A percentile compares a stretch with the other conserved stretches of the same genome.
Conservation (phyloP, 2,888 invertebrate genomes). For the Spodoptera littoralis region DNA sequence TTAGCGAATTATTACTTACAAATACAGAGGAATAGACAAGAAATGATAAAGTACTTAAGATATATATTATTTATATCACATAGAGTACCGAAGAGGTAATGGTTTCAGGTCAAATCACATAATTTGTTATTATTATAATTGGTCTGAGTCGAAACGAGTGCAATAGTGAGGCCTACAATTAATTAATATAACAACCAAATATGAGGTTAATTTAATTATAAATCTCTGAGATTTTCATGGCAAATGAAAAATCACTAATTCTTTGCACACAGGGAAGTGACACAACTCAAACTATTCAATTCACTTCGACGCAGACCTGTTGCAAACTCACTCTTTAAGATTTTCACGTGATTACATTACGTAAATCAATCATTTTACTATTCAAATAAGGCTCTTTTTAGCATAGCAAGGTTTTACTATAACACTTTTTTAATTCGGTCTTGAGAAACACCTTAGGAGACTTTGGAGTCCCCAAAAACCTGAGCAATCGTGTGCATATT, state of each 20-base stretch:
- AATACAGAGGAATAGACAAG: constrained; percentile 45
- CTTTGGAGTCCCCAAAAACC: too few species aligned
- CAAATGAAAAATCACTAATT: not conserved
- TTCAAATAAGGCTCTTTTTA: too few species aligned
- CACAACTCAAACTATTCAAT: not conserved
- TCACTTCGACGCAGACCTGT: constrained; percentile 30
- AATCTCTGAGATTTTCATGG: too few species aligned
- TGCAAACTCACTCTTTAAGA: not conserved
- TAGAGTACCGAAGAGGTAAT: constrained; percentile 64
- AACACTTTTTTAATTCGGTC: too few species aligned
- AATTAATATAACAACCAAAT: constrained; percentile 6
- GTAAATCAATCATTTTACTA: too few species aligned
- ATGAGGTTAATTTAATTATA: not conserved
- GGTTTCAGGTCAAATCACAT: constrained; percentile 61
- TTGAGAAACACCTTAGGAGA: too few species aligned
- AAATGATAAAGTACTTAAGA: constrained; percentile 42
- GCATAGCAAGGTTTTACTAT: too few species aligned
- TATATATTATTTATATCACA: constrained; percentile 63
- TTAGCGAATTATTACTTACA: constrained; percentile 49
- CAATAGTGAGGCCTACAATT: not conserved
- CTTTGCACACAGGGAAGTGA: not conserved
- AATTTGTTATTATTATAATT: constrained; percentile 16
- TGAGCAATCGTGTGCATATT: too few species aligned
- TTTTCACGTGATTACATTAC: not conserved
- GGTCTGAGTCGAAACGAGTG: constrained; percentile 26